Base-by-base conservation (phyloP, 2,888 invertebrate species). In the Scaptomyza reducta region DNA sequence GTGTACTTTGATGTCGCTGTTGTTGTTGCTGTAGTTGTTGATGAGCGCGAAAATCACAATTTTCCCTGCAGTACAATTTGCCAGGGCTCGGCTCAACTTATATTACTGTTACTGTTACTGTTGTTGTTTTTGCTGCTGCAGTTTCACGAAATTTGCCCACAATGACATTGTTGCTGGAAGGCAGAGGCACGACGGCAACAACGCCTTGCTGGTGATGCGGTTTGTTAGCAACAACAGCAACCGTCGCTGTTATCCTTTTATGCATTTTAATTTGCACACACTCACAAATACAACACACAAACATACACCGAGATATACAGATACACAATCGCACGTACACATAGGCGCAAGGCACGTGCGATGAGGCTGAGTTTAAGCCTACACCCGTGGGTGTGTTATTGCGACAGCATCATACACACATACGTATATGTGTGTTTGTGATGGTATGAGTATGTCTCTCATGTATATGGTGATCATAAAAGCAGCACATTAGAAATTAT, bases 1-100 rank as follows among this genome's bases (percentile, higher is more conserved):
- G 82, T 78, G 77, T 70, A 84, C 55, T 77, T 53, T 42, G 61
- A 58, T 62, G 54, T 27, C 55, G 65, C 35, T 59, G 67, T 42
- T 54, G 58, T 10, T 57, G 65, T 44, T 65, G 66, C 38, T 55
- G 55, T 44, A 60, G 62, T 18, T 71, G 78, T 69, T 84, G 87
- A 79, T 85, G 82, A 84, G 82, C 82, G 82, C 72, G 79, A 85
- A 84, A 84, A 84, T 84, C 83, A 79, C 79, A 84, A 87, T 87
- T 84, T 87, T 84, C 83, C 85, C 85, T 75, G 85, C 79, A 81
- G 83, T 75, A 84, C 87, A 87, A 87, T 84, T 85, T 87, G 77
- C 70, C 49, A 63, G 59, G 46, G 64, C 66, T 66, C 56, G 51
- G 62, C 65, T 69, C 55, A 46, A 55, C 60, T 61, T 57, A 44